These are phyloP conservation scores for Toxonevra muliebris DNA, from an alignment of 2,888 invertebrate species.

Conservation along the genomic window DNA sequence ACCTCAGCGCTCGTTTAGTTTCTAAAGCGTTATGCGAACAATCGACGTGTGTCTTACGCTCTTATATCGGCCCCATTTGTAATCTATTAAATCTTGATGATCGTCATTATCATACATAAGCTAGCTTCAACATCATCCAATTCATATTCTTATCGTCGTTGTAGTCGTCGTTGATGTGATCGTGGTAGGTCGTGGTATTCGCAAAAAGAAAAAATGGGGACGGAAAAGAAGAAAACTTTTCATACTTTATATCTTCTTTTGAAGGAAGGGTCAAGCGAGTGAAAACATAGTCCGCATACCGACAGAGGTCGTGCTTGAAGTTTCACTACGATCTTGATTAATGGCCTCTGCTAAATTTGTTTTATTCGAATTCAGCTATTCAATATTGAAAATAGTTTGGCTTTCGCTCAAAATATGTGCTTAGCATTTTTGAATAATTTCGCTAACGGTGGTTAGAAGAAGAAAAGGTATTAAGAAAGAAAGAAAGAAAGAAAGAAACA, in stretches of 20 bases:
- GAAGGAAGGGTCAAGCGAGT: too few relatives aligned
- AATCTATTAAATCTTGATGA: conserved; percentile 27
- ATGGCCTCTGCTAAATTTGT: conserved; percentile 2
- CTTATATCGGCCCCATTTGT: conserved; percentile 41
- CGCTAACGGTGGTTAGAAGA: neutral
- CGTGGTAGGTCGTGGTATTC: too few relatives aligned
- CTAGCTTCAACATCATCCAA: too few relatives aligned
- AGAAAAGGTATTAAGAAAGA: neutral
- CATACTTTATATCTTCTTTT: too few relatives aligned
- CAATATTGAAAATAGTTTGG: neutral
- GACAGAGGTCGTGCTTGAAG: neutral
- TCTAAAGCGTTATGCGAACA: conserved; percentile 37
- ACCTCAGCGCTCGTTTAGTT: conserved; percentile 31
- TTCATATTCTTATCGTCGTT: too few relatives aligned
- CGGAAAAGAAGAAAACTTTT: too few relatives aligned
- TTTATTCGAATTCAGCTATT: neutral
- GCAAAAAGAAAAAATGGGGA: too few relatives aligned
- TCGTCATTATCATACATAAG: conserved; percentile 12
- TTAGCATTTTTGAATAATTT: neutral
- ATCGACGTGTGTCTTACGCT: conserved; percentile 24
- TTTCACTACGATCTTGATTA: conserved; percentile 13
- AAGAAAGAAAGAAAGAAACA: neutral
- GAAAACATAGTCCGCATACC: too few relatives aligned
- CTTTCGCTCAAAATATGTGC: conserved; percentile 11
- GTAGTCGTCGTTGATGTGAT: too few relatives aligned